phyloP scores from a whole-genome alignment of 2,888 invertebrate species.

The Toxonevra muliebris region DNA sequence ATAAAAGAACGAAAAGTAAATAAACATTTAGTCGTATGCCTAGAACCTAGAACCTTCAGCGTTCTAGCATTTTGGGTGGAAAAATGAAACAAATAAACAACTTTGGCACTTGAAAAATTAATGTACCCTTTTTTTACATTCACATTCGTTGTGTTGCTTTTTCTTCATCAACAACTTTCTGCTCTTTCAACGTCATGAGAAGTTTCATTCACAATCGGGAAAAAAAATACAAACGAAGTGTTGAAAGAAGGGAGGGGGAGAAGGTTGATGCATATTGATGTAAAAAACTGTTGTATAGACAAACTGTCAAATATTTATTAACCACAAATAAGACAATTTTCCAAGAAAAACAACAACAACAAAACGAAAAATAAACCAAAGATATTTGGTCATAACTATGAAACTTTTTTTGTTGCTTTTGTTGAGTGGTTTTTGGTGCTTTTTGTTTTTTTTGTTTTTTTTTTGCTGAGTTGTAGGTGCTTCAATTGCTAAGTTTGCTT shows the following conservation, averaged over 20 bases:
- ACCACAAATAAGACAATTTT: constrained; percentile 47
- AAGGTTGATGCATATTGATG: too few relatives aligned
- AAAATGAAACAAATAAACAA: not conserved
- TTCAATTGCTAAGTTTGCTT: not conserved
- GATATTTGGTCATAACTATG: not conserved
- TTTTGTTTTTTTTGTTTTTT: too few relatives aligned
- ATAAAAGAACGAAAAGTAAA: too few relatives aligned
- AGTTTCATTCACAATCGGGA: too few relatives aligned
- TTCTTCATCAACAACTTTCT: not conserved
- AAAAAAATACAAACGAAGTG: too few relatives aligned
- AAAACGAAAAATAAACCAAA: constrained; percentile 44
- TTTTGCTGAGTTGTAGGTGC: constrained; percentile 2
- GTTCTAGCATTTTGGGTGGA: not conserved
- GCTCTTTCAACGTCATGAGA: not conserved
- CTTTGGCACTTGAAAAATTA: constrained; percentile 3
- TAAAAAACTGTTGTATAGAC: constrained; percentile 40
- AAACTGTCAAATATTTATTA: constrained; percentile 57
- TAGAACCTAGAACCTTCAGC: not conserved
- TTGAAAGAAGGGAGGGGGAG: too few relatives aligned
- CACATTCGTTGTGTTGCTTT: not conserved
- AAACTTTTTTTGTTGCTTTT: not conserved
- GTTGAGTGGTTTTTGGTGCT: not conserved
- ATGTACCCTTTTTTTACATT: not conserved
- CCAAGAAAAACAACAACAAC: constrained; percentile 35
- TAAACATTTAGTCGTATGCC: not conserved